phyloP scores from a whole-genome alignment of 2,113 vertebrate genomes.

The Ammodytes dubius region DNA sequence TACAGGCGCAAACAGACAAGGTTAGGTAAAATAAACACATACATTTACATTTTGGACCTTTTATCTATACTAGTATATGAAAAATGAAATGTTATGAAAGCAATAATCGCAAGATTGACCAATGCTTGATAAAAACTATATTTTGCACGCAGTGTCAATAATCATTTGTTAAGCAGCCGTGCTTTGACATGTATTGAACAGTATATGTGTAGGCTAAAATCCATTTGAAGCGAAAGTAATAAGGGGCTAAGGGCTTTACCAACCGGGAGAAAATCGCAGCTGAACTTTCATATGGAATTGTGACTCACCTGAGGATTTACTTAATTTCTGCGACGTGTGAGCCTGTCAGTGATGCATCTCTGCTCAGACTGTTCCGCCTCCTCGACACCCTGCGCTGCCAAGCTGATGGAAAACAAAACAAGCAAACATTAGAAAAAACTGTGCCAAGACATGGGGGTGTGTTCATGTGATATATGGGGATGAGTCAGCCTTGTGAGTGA shows the following conservation, averaged over 20 bases:
- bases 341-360: conserved; percentile 61
- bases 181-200: neutral
- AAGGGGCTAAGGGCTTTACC: neutral
- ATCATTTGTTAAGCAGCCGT: neutral
- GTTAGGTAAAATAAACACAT: too few species aligned
- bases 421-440: conserved; percentile 64
- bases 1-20: too few species aligned
- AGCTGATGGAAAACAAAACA: conserved; percentile 71
- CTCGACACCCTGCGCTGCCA: conserved; percentile 54
- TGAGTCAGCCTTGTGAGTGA: conserved; percentile 64
- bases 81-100: too few species aligned
- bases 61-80: too few species aligned
- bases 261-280: neutral
- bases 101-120: too few species aligned
- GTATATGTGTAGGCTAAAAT: neutral
- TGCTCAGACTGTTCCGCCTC: conserved; percentile 54
- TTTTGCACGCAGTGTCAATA: neutral
- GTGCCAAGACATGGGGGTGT: conserved; percentile 58
- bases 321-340: conserved; percentile 57
- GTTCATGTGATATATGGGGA: conserved; percentile 65
- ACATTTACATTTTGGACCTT: too few species aligned
- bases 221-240: neutral
- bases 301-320: conserved; percentile 69
- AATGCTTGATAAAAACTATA: too few species aligned
- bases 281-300: conserved; percentile 4